Conservation (phyloP, 1,140 invertebrate genomes). For the Monochamus saltuarius region DNA sequence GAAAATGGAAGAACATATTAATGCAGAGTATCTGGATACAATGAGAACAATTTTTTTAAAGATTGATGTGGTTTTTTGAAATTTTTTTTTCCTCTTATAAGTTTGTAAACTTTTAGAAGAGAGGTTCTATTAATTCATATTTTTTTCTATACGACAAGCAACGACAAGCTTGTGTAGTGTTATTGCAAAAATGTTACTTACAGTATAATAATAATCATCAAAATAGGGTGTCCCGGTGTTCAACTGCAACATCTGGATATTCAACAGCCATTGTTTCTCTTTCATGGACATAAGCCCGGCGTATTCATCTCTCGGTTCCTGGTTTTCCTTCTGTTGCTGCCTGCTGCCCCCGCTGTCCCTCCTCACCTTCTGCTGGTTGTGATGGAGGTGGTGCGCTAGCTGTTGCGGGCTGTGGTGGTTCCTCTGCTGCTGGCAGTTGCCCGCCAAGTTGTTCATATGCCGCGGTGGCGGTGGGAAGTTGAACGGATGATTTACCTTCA, state of each 20-base stretch:
- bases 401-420: slow-evolving; percentile 47
- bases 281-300: slow-evolving; percentile 85
- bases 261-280: slow-evolving; percentile 92
- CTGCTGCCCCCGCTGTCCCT: slow-evolving; percentile 27
- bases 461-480: slow-evolving; percentile 44
- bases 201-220: slow-evolving; percentile 84
- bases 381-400: slow-evolving; percentile 31
- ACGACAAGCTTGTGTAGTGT: too few relatives aligned
- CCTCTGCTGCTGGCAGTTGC: slow-evolving; percentile 45
- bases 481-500: slow-evolving; percentile 39
- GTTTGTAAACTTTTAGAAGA: too few relatives aligned
- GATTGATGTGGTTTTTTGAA: too few relatives aligned
- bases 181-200: slow-evolving; percentile 34
- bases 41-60: too few relatives aligned
- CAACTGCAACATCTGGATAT: slow-evolving; percentile 87
- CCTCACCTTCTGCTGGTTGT: slow-evolving; percentile 18
- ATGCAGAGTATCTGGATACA: too few relatives aligned
- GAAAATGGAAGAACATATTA: slow-evolving; percentile 29
- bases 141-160: too few relatives aligned
- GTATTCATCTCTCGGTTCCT: slow-evolving; percentile 67
- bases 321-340: slow-evolving; percentile 5
- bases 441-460: slow-evolving; percentile 32
- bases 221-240: slow-evolving; percentile 83
- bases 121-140: too few relatives aligned
- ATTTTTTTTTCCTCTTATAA: too few relatives aligned